Base-by-base conservation (phyloP, 1,140 invertebrate species). In the Halesus radiatus region DNA sequence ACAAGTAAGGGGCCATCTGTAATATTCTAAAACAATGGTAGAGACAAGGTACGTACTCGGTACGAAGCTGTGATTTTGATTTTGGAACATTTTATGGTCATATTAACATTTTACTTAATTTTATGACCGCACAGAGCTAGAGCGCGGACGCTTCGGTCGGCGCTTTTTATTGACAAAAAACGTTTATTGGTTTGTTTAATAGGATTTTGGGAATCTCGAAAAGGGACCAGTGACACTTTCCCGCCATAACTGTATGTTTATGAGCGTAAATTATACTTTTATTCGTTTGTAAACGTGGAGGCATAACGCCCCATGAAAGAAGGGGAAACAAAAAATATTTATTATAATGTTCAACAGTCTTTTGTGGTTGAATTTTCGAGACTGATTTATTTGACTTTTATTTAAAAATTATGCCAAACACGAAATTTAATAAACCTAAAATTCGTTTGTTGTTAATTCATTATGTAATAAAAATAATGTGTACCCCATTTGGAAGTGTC, bases 101-200 rank as follows among this genome's bases (percentile, higher is more conserved):
- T 81, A 81, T 81, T 81, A 81, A 81, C 74, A 81, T 81, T 81
- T 81, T 70, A 73, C 72, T 68, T 76, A 68, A 62, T 81, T 81
- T 81, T 81, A 81, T 72, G 75, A 37, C 22, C 37, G 22, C 45
- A 20, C n/a, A 18, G 56, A 29, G 75, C 58, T n/a, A n/a, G n/a
- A n/a, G n/a, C n/a, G 18, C 76, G 8, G 32, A 32, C 32, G 32
- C 32, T 32, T 10, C 37, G 37, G 76, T 62, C 75, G 75, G 56
- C 22, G 29, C 37, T 37, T 76, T 76, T 76, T 76, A 76, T 76
- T 76, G n/a, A 50, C 32, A 26, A 76, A 60, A 37, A 54, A 62
- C 56, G 54, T 60, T 76, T 76, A 60, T 76, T 76, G 54, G n/a
- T 60, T 60, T 62, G 8, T 60, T 60, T 62, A 60, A 32, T 76